A percentile compares a stretch with the other conserved stretches of the same genome.
These are phyloP conservation scores for Pelobates cultripes DNA, from an alignment of 2,797 vertebrate genomes.

Conservation along the genomic window DNA sequence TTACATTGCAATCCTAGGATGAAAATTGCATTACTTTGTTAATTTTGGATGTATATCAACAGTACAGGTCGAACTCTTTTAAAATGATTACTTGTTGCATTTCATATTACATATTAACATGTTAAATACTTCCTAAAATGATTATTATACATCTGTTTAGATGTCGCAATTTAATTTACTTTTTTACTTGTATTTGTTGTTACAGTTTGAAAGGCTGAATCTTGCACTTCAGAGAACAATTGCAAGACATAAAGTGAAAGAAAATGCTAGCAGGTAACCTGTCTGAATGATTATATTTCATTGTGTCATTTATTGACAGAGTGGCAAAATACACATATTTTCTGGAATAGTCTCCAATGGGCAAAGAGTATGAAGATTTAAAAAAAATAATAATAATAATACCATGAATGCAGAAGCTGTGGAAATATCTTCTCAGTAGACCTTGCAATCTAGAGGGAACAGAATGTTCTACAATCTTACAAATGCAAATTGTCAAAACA, in stretches of 20 bases:
- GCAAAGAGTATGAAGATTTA: neutral
- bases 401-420: too few species aligned
- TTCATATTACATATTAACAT: too few species aligned
- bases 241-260: constrained; percentile 76
- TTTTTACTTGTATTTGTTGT: constrained; percentile 48
- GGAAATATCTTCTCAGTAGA: neutral
- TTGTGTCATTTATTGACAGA: neutral
- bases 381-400: neutral
- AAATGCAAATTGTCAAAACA: neutral
- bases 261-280: constrained; percentile 77
- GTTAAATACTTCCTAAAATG: neutral
- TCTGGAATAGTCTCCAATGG: neutral
- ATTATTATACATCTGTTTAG: neutral
- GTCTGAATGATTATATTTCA: neutral
- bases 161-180: neutral
- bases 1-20: too few species aligned
- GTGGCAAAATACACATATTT: neutral
- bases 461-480: too few species aligned
- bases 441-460: neutral
- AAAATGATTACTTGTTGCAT: too few species aligned
- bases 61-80: too few species aligned
- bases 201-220: constrained; percentile 88
- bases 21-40: too few species aligned
- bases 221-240: constrained; percentile 86
- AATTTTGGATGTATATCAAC: too few species aligned